Percentiles rank a stretch among this genome's conserved stretches.
Conservation (phyloP, 2,797 vertebrate genomes). For the Danio jaintianensis region DNA sequence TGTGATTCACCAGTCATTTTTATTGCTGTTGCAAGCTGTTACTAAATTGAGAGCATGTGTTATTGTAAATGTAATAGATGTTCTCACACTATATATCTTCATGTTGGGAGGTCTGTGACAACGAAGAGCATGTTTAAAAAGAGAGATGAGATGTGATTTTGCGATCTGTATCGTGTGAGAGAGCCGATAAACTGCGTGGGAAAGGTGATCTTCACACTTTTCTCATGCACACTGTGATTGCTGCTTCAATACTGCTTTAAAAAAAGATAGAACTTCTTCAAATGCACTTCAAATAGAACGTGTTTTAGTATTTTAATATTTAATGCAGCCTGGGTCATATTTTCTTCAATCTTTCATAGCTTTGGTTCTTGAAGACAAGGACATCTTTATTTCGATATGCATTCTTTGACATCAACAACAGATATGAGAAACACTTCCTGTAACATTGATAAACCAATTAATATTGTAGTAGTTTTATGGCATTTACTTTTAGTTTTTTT, state of each 20-base stretch:
- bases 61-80: not conserved
- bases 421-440: not conserved
- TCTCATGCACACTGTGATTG: not conserved
- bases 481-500: not conserved
- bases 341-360: not conserved
- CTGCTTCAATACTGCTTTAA: not conserved
- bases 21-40: no score
- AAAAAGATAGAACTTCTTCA: not conserved
- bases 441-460: not conserved
- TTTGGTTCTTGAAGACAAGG: not conserved
- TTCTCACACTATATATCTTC: not conserved
- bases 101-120: conserved; percentile 9
- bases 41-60: no score
- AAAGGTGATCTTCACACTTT: conserved; percentile 26
- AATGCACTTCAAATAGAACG: not conserved
- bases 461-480: no score
- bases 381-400: not conserved
- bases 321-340: not conserved
- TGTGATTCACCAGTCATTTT: not conserved
- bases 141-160: not conserved
- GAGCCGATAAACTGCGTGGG: conserved; percentile 25
- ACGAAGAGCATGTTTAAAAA: conserved; percentile 17
- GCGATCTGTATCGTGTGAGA: conserved; percentile 15
- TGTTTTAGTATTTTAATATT: not conserved
- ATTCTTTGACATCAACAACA: not conserved